Conservation (phyloP, 2,888 invertebrate genomes). For the Cantharis nigra region DNA sequence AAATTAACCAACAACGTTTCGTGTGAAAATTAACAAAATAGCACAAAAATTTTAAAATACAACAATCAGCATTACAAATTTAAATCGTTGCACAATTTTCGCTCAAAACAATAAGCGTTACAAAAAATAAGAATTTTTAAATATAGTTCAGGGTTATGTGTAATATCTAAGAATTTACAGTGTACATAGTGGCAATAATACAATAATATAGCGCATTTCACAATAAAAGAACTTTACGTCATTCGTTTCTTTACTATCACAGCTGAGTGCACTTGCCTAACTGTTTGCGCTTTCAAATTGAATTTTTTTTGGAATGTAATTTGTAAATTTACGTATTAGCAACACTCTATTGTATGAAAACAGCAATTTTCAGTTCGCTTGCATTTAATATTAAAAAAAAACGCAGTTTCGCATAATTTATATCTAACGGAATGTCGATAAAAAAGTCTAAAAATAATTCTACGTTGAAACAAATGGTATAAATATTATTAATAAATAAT, state of each 20-base stretch:
- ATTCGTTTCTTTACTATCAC: constrained; percentile 56
- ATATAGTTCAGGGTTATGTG: constrained; percentile 14
- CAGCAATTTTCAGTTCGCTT: background rate
- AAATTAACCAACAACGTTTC: constrained; percentile 21
- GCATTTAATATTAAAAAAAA: background rate
- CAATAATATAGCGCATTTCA: constrained; percentile 26
- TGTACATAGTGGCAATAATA: constrained; percentile 18
- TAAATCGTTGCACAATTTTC: constrained; percentile 27
- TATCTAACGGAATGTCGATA: background rate
- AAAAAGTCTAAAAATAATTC: background rate
- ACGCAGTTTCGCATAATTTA: background rate
- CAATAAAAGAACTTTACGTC: constrained; percentile 48
- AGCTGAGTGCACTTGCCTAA: constrained; percentile 43
- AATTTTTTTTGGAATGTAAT: constrained; percentile 20
- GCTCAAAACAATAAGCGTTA: constrained; percentile 23
- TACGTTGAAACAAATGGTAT: background rate
- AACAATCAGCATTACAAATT: constrained; percentile 23
- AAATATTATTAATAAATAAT: background rate
- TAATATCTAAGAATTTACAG: constrained; percentile 24
- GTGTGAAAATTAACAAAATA: constrained; percentile 25
- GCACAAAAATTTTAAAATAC: constrained; percentile 6
- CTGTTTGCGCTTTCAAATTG: constrained; percentile 24
- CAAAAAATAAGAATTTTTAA: constrained; percentile 9
- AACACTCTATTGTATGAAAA: constrained; percentile 1
- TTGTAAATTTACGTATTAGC: background rate